These are phyloP conservation scores for Dendrolimus kikuchii DNA, from an alignment of 1,140 invertebrate genomes.

Conservation along the genomic window DNA sequence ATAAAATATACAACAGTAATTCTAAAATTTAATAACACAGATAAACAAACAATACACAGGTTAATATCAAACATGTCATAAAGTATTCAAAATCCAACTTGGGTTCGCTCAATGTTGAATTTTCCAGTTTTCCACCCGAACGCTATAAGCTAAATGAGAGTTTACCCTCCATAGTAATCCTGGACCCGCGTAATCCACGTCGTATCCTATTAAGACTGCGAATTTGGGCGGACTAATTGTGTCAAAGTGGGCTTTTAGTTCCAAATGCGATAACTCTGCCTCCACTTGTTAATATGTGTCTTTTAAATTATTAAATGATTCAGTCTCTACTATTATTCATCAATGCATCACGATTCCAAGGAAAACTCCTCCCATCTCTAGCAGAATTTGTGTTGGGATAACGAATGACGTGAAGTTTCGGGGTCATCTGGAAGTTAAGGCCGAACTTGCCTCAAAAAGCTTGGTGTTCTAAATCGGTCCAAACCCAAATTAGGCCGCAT, in stretches of 20 bases:
- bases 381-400: too few species aligned
- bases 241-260: conserved; percentile 14
- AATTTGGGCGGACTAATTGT: conserved; percentile 18
- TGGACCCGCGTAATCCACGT: conserved; percentile 16
- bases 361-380: too few species aligned
- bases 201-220: conserved; percentile 14
- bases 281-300: not conserved
- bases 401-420: too few species aligned
- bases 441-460: too few species aligned
- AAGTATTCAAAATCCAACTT: conserved; percentile 11
- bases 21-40: too few species aligned
- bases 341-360: too few species aligned
- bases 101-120: conserved; percentile 3
- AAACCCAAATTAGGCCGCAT: too few species aligned
- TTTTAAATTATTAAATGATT: not conserved
- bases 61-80: conserved; percentile 1
- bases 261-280: conserved; percentile 6
- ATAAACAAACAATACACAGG: too few species aligned
- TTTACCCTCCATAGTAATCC: conserved; percentile 10
- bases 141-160: conserved; percentile 23
- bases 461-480: too few species aligned
- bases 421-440: too few species aligned
- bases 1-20: too few species aligned
- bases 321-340: too few species aligned
- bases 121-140: conserved; percentile 16